Percentiles rank a stretch among this genome's conserved stretches.
phyloP scores from a whole-genome alignment of 2,888 invertebrate species.

The Drosophila planitibia region DNA sequence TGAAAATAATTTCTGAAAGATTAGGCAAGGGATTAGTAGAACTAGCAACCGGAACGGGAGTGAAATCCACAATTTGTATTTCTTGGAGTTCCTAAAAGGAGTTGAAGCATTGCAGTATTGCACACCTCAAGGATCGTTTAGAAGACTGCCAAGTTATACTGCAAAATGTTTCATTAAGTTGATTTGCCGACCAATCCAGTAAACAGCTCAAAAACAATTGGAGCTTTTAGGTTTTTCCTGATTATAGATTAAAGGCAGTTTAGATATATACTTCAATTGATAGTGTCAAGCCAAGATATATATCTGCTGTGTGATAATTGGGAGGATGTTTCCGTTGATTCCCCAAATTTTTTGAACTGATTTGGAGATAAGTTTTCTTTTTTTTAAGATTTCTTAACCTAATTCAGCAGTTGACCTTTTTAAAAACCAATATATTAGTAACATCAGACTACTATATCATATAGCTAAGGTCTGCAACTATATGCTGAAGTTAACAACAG shows the following conservation, averaged over 20 bases:
- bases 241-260: not conserved
- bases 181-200: not conserved
- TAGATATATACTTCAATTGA: not conserved
- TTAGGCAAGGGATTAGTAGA: not conserved
- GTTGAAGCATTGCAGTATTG: not conserved
- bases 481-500: not conserved
- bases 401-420: not conserved
- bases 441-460: no score
- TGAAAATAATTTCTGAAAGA: not conserved
- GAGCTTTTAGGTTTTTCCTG: not conserved
- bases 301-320: not conserved
- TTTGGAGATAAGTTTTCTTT: not conserved
- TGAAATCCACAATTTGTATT: not conserved
- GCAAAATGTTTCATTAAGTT: not conserved
- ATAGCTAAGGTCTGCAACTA: no score
- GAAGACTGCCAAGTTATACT: not conserved
- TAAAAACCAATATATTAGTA: no score
- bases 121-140: not conserved
- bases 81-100: not conserved
- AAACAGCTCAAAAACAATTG: not conserved
- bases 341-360: not conserved
- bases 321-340: not conserved
- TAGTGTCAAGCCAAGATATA: not conserved
- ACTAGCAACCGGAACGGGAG: not conserved
- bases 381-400: no score